phyloP scores from a whole-genome alignment of 2,113 vertebrate genomes.

The Hypomesus transpacificus region DNA sequence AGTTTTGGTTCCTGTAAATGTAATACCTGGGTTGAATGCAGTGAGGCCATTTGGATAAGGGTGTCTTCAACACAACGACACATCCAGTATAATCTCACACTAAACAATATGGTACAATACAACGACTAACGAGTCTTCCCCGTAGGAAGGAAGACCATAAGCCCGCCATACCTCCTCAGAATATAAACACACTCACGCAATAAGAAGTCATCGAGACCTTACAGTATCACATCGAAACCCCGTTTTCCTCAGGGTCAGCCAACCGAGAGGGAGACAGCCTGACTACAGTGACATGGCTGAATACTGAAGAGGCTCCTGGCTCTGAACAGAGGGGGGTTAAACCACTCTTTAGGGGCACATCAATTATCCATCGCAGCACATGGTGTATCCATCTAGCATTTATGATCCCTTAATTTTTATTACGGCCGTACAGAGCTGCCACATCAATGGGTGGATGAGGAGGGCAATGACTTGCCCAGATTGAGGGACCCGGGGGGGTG shows the following conservation, averaged over 20 bases:
- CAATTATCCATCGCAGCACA: constrained; percentile 44
- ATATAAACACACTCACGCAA: too few species aligned
- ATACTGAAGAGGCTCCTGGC: neutral
- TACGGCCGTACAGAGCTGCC: constrained; percentile 43
- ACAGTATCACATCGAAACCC: too few species aligned
- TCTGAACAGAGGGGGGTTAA: neutral
- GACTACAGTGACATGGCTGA: neutral
- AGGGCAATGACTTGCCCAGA: constrained; percentile 46
- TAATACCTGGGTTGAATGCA: too few species aligned
- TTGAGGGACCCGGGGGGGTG: constrained; percentile 4
- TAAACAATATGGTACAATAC: too few species aligned
- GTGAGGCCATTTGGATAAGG: too few species aligned
- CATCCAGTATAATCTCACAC: too few species aligned
- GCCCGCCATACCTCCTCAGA: too few species aligned
- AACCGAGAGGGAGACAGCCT: neutral
- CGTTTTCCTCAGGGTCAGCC: neutral
- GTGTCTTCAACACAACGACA: too few species aligned
- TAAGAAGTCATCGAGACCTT: too few species aligned
- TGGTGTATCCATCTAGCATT: constrained; percentile 53
- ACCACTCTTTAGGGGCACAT: neutral
- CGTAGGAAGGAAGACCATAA: too few species aligned
- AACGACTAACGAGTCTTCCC: too few species aligned
- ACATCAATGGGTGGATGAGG: constrained; percentile 53
- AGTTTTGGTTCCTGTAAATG: too few species aligned
- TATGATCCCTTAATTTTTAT: constrained; percentile 55